Evolutionary conservation across 2,113 vertebrate genomes (phyloP).

Genomic region (Tenrec ecaudatus): DNA sequence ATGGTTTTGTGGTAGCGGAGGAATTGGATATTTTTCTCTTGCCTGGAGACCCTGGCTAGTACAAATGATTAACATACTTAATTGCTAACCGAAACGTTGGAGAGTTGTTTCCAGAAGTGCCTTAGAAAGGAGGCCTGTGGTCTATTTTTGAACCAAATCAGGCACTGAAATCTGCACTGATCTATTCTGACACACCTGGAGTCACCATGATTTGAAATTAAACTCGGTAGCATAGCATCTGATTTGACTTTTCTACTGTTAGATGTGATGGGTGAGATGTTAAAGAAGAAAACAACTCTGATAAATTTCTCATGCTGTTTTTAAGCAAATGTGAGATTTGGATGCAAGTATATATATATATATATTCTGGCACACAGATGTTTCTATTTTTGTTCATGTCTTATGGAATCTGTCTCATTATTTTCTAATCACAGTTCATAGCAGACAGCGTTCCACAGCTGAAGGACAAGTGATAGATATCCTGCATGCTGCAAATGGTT

Average conservation of each 20-base stretch:
- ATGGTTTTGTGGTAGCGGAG: not conserved
- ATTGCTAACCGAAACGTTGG: not conserved
- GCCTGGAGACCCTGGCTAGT: not conserved
- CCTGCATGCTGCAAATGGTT: not conserved
- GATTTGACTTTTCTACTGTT: not conserved
- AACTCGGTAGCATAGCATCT: not conserved
- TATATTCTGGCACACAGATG: not conserved
- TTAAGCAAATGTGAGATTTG: constrained; percentile 30
- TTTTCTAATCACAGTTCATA: constrained; percentile 28
- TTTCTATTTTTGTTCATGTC: constrained; percentile 32
- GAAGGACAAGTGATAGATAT: constrained; percentile 28
- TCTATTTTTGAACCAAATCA: not conserved
- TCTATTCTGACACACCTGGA: not conserved
- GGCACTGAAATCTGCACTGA: not conserved
- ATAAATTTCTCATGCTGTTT: not conserved
- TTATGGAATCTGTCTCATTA: constrained; percentile 33
- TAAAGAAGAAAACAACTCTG: constrained; percentile 1
- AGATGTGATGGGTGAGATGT: not conserved
- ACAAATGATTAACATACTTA: not conserved
- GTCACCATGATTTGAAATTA: not conserved
- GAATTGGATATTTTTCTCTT: not conserved
- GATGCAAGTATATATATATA: constrained; percentile 16
- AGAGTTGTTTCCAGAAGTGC: not conserved
- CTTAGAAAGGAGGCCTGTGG: not conserved
- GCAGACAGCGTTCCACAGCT: not conserved